Percentiles rank a stretch among this genome's conserved stretches.
phyloP scores from a whole-genome alignment of 2,797 vertebrate species.

The Bradypodion pumilum region DNA sequence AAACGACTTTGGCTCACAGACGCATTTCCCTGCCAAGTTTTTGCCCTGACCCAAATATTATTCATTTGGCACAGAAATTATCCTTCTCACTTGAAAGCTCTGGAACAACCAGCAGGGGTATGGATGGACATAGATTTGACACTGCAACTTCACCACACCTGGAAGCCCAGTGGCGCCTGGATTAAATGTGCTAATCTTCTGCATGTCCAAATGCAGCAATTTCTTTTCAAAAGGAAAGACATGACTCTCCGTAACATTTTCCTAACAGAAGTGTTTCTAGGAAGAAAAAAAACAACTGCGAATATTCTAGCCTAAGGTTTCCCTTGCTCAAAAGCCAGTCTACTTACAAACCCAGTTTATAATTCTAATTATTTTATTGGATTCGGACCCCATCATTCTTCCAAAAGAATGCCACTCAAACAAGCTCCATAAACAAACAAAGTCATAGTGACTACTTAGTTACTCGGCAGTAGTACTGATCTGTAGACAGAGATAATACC shows the following conservation, averaged over 20 bases:
- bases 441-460: too few species aligned
- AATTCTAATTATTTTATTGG: too few species aligned
- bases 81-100: conserved; percentile 3
- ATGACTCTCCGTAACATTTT: not conserved
- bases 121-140: not conserved
- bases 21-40: conserved; percentile 21
- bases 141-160: not conserved
- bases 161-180: not conserved
- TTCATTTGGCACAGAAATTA: conserved; percentile 31
- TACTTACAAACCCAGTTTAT: too few species aligned
- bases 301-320: not conserved
- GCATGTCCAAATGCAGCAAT: not conserved
- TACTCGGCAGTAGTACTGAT: too few species aligned
- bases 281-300: not conserved
- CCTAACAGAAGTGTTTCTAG: not conserved
- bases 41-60: conserved; percentile 41
- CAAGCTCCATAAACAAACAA: too few species aligned
- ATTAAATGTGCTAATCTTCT: not conserved
- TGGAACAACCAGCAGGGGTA: not conserved
- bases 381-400: too few species aligned
- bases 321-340: not conserved
- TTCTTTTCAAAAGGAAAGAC: not conserved
- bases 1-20: conserved; percentile 20
- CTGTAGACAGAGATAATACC: too few species aligned
- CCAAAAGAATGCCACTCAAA: too few species aligned